Percentiles rank a stretch among this genome's conserved stretches.
phyloP scores from a whole-genome alignment of 2,888 invertebrate species.

The Melangyna quadrimaculata region DNA sequence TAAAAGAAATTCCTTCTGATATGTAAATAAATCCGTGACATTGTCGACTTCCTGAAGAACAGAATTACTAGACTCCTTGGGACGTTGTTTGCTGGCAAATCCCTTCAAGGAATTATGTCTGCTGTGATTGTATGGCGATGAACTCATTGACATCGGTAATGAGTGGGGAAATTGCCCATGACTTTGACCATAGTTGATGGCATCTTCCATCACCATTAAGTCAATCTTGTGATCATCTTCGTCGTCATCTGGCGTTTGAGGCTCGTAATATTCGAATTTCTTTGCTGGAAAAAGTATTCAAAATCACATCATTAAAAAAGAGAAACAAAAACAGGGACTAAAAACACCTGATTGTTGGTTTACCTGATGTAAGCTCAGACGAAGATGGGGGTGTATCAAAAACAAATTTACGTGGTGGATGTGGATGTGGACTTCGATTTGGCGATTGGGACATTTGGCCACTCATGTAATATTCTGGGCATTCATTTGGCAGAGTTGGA shows the following conservation, averaged over 20 bases:
- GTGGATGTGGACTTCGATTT: conserved; percentile 83
- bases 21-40: conserved; percentile 50
- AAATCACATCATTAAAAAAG: not conserved
- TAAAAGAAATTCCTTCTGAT: conserved; percentile 54
- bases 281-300: conserved; percentile 61
- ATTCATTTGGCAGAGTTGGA: conserved; percentile 75
- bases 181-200: not conserved
- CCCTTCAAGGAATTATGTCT: conserved; percentile 57
- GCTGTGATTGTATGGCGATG: conserved; percentile 73
- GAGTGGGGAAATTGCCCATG: conserved; percentile 73
- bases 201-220: conserved; percentile 30
- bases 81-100: conserved; percentile 8
- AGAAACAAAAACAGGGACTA: not conserved
- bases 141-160: conserved; percentile 74
- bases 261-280: conserved; percentile 80
- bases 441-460: conserved; percentile 74
- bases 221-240: conserved; percentile 64
- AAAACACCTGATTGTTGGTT: not conserved
- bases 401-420: conserved; percentile 84
- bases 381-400: conserved; percentile 80
- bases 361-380: conserved; percentile 54
- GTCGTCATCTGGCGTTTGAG: conserved; percentile 78
- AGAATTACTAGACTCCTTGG: conserved; percentile 36
- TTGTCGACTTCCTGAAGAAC: conserved; percentile 34
- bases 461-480: conserved; percentile 72